Evolutionary conservation across 2,113 vertebrate species (phyloP).

Genomic region (Capreolus pygargus): DNA sequence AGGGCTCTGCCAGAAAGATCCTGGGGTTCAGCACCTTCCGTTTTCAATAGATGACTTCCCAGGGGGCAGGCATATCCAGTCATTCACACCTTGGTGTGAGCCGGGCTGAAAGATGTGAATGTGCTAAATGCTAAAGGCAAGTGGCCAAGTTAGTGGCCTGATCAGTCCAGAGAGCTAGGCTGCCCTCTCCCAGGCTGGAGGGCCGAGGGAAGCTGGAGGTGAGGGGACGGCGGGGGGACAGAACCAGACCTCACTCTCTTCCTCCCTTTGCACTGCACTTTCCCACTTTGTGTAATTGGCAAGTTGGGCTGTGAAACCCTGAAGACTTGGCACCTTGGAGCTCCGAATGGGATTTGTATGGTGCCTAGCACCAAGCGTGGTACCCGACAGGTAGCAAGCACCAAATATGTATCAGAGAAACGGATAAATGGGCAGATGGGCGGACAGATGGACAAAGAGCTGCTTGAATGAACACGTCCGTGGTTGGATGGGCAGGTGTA

Average conservation of each 20-base stretch:
- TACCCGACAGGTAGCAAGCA: not conserved
- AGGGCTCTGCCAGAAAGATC: not conserved
- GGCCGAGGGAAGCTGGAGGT: not conserved
- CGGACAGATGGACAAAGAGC: not conserved
- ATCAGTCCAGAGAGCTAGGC: not conserved
- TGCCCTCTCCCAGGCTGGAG: not conserved
- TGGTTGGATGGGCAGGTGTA: not conserved
- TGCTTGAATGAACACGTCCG: no score
- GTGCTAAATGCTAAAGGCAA: not conserved
- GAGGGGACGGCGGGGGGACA: not conserved
- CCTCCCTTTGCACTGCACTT: not conserved
- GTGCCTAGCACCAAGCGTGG: no score
- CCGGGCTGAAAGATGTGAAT: not conserved
- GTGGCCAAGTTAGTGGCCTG: not conserved
- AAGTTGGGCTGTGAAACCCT: not conserved
- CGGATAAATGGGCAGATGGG: not conserved
- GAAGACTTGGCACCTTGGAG: not conserved
- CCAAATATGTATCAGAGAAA: not conserved
- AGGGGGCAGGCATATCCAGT: not conserved
- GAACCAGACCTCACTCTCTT: not conserved
- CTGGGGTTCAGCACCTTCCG: not conserved
- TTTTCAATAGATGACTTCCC: not conserved
- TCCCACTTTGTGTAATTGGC: not conserved
- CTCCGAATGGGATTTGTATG: not conserved
- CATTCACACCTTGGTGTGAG: constrained; percentile 21